Percentiles rank a stretch among this genome's conserved stretches.
Evolutionary conservation across 2,797 vertebrate genomes (phyloP).

Genomic region (Cirrhinus molitorella): DNA sequence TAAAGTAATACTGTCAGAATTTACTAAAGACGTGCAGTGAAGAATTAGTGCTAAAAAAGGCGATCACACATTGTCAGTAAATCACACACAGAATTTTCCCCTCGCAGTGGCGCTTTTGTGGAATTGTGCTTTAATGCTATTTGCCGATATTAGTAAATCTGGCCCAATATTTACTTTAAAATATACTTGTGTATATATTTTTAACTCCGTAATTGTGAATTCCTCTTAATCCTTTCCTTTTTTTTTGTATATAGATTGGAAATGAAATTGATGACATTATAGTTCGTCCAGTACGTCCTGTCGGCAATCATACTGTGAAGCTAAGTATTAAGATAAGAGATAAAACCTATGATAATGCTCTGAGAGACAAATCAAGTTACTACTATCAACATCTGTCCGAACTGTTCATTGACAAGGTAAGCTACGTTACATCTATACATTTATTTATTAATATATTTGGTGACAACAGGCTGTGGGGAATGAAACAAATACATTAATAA

Average conservation of each 20-base stretch:
- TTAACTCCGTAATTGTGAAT: not conserved
- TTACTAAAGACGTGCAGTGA: too few species aligned
- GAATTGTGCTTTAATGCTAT: too few species aligned
- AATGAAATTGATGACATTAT: conserved; percentile 85
- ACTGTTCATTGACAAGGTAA: conserved; percentile 85
- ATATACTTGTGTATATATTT: not conserved
- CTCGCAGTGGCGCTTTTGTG: too few species aligned
- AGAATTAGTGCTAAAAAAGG: too few species aligned
- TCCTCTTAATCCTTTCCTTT: not conserved
- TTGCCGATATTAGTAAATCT: too few species aligned
- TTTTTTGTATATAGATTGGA: conserved; percentile 76
- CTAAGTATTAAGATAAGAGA: conserved; percentile 86
- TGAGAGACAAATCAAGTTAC: conserved; percentile 81
- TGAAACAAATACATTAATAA: not conserved
- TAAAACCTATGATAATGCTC: conserved; percentile 80
- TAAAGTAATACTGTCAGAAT: too few species aligned
- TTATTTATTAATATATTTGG: not conserved
- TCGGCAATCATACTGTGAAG: conserved; percentile 86
- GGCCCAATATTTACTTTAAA: not conserved
- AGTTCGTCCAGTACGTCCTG: conserved; percentile 70
- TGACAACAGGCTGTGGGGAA: not conserved
- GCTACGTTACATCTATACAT: conserved; percentile 2
- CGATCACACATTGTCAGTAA: too few species aligned
- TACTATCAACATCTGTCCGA: conserved; percentile 80
- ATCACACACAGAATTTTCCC: too few species aligned